Conservation (phyloP, 2,113 vertebrate genomes). For the Leptosomus discolor region DNA sequence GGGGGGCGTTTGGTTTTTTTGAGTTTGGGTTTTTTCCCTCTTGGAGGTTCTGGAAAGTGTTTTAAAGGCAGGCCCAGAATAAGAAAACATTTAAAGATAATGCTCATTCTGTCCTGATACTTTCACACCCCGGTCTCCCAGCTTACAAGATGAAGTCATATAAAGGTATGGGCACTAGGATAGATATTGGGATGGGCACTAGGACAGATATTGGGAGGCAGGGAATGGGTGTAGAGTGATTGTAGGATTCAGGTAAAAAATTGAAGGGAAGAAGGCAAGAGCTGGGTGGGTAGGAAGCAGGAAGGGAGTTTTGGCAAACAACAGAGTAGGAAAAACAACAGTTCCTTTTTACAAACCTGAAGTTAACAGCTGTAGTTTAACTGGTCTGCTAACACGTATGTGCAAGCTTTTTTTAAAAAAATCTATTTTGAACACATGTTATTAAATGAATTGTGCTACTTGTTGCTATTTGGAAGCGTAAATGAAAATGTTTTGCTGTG, state of each 20-base stretch:
- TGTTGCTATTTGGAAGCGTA: not conserved
- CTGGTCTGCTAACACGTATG: not conserved
- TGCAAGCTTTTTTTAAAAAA: not conserved
- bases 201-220: not conserved
- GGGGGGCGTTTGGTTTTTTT: not conserved
- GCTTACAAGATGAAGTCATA: not conserved
- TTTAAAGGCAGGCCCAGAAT: not conserved
- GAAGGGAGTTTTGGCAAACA: not conserved
- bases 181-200: not conserved
- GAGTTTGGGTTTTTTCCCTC: accelerated
- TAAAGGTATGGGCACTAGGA: not conserved
- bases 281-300: not conserved
- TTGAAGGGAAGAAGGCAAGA: not conserved
- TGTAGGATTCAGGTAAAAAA: not conserved
- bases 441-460: not conserved
- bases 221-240: not conserved
- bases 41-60: not conserved
- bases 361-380: not conserved
- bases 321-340: not conserved
- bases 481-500: not conserved
- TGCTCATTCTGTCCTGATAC: not conserved
- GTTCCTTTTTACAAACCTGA: not conserved
- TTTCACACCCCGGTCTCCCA: not conserved
- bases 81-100: not conserved
- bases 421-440: not conserved